These are phyloP conservation scores for Ailuropoda melanoleuca DNA, from an alignment of 2,113 vertebrate species.

Conservation along the genomic window DNA sequence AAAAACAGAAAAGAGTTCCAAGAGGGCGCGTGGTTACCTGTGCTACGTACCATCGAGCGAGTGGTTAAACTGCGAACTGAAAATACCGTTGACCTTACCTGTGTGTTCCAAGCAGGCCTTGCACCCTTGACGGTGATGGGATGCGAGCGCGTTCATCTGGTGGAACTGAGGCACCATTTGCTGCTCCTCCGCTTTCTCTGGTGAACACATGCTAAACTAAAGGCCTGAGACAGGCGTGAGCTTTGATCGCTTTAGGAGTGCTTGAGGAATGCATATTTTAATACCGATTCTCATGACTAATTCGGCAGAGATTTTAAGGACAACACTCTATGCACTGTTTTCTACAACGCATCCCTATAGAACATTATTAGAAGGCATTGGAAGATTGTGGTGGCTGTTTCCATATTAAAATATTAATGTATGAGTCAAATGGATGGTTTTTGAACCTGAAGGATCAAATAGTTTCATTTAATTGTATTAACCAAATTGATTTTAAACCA, in stretches of 20 bases:
- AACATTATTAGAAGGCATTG: background rate
- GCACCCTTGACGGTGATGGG: background rate
- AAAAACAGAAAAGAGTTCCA: background rate
- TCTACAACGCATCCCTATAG: background rate
- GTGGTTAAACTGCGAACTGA: background rate
- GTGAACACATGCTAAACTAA: too few relatives aligned
- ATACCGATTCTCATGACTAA: background rate
- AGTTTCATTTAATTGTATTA: constrained; percentile 75
- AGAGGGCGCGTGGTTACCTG: background rate
- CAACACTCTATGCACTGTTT: background rate
- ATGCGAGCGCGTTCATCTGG: background rate
- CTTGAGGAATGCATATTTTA: background rate
- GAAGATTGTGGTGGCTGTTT: background rate
- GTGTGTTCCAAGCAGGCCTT: background rate
- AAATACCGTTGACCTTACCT: background rate
- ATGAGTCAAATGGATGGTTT: constrained; percentile 22
- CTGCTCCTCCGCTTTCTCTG: background rate
- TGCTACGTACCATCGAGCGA: background rate
- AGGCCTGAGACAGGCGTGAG: background rate
- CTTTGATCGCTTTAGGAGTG: background rate
- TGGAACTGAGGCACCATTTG: background rate
- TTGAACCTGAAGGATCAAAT: constrained; percentile 65
- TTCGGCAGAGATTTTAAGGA: constrained; percentile 29
- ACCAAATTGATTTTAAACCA: constrained; percentile 72
- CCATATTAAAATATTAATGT: constrained; percentile 45